Evolutionary conservation across 1,140 invertebrate genomes (phyloP), one percentile per base, ranked within the genome.

Genomic region (Apis cerana): DNA sequence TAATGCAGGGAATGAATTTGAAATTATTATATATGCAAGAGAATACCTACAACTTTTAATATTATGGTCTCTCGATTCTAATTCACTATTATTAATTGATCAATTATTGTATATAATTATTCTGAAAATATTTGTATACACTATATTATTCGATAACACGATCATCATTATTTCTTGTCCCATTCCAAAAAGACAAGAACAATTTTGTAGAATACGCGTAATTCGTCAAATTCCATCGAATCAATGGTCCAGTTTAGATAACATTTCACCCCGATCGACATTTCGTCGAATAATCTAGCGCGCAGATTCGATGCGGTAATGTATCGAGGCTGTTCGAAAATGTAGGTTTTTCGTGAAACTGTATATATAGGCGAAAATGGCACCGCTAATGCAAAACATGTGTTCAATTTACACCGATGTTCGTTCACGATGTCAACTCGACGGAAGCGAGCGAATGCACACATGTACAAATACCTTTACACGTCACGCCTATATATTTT

Each of bases 321-420:
- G 62, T 82, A 76, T 68, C 74, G 80, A 69, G 23, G 71, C 33
- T 33, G 23, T 17, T 67, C 12, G 64, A 13, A 61, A 59, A 68
- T 68, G 64, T 75, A 68, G 62, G 19, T 76, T 76, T 82, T 69
- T 67, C 80, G 52, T 33, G 64, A 75, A 58, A 75, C 54, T 17
- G 19, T 65, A 54, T 76, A 76, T n/a, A 10, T 7, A 43, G 33
- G 10, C 54, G 80, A 76, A 59, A 82, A 81, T 81, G 72, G 62
- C 54, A 58, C 17, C 17, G 74, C 80, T 82, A 82, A 82, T 82
- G 80, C 80, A 75, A 58, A 76, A 82, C 80, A 76, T 76, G 74
- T 82, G 80, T 82, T 61, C 74, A 75, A 82, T 82, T 82, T 76
- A 75, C 64, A 58, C 48, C 23, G 56, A 59, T 54, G 74, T 54